phyloP scores from a whole-genome alignment of 30 jellyfish, hydroid and myxozoan genomes.

The Turritopsis dohrnii region DNA sequence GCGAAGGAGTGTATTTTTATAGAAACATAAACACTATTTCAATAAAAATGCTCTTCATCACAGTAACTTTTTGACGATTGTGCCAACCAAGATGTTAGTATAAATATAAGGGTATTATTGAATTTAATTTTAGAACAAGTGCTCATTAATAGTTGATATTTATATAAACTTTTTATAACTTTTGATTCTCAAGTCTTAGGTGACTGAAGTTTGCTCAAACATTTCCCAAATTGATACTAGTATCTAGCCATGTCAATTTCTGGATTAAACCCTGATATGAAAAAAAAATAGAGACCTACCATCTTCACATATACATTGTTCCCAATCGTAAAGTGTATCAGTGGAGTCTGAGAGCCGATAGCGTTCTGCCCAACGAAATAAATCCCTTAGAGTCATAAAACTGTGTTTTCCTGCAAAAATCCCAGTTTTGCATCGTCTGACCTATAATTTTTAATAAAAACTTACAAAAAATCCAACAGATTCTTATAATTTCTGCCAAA shows the following conservation, averaged over 20 bases:
- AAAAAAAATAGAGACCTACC: constrained; percentile 37
- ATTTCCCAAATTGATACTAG: not conserved
- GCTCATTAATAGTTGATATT: not conserved
- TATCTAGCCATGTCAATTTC: not conserved
- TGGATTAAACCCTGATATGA: too few relatives aligned
- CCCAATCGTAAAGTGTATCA: constrained; percentile 82
- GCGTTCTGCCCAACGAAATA: constrained; percentile 96
- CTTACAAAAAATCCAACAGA: not conserved
- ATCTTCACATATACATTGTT: constrained; percentile 90
- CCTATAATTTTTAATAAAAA: constrained; percentile 26
- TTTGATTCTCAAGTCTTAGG: not conserved
- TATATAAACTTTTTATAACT: not conserved
- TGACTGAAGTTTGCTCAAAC: not conserved
- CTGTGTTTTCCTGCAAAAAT: constrained; percentile 97
- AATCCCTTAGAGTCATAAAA: constrained; percentile 87
- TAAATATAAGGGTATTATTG: too few relatives aligned
- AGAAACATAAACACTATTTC: too few relatives aligned
- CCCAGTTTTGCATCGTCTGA: constrained; percentile 73
- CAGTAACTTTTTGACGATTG: too few relatives aligned
- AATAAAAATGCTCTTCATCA: too few relatives aligned
- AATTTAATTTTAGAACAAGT: not conserved
- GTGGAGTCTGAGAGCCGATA: constrained; percentile 57
- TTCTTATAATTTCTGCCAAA: not conserved
- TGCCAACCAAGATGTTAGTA: too few relatives aligned
- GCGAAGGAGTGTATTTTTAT: too few relatives aligned